Evolutionary conservation across 2,113 vertebrate species (phyloP), one percentile per base, ranked within the genome.

Genomic region (Anguilla rostrata): DNA sequence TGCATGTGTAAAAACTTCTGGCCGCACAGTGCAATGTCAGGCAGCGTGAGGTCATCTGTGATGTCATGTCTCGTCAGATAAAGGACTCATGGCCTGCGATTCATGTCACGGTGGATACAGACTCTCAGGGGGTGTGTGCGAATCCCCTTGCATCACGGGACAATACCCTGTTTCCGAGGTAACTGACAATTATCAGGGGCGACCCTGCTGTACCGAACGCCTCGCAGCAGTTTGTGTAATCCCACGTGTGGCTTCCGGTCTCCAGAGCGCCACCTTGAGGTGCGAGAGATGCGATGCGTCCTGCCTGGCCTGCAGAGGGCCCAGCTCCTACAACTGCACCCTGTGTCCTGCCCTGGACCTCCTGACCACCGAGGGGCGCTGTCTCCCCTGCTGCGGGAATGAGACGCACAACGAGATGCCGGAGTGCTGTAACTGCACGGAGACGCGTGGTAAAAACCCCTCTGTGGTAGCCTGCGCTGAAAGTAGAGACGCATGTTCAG

Each of bases 221-320:
- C 60, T 66, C 22, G 3, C 22, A 66, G 60, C 40, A n/a, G 15
- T n/a, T n/a, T 15, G 26, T 18, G 29, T 34, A 15, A 71, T 34
- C 43, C 34, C 84, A 34, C 5, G 26, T 39, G 16, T 26, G 29
- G 71, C 71, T 34, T 56, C 43, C 14, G 16, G 43, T 39, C 43
- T 16, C 84, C 90, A 94, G 92, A 89, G 9, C 26, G 93, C 0
- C 15, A 88, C 86, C n/a, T 84, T 34, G 46, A 29, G 87, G 29
- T 99, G 98, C 89, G 90, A 90, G 79, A 87, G 83, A 5, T 99
- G 98, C 34, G 93, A 98, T 6, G 87, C 88, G 0, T 97, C 95
- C 5, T 99, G 98, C 43, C 0, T 89, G 0, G 96, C 96, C 89
- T 99, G 98, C 91, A 96, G 96, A 53, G 98, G 98, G 5, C 95